A percentile compares a stretch with the other conserved stretches of the same genome.
These are phyloP conservation scores for Mesocricetus auratus DNA, from an alignment of 2,113 vertebrate species.

Conservation along the genomic window DNA sequence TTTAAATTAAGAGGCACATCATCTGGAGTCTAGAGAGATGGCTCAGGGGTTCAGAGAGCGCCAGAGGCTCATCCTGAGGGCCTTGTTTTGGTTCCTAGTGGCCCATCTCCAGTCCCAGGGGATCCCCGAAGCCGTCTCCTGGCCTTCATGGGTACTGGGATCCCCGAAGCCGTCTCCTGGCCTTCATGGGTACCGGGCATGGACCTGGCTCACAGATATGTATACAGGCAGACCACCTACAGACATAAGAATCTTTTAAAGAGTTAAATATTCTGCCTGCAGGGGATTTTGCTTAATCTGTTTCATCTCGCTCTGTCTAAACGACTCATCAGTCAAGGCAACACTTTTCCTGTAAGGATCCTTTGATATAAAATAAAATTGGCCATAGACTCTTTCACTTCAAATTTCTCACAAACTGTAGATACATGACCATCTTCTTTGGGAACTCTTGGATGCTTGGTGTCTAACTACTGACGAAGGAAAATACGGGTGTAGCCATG, in stretches of 20 bases:
- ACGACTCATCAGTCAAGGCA: background rate
- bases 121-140: background rate
- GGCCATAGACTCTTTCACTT: background rate
- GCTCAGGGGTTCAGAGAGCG: background rate
- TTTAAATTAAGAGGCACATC: constrained; percentile 33
- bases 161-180: background rate
- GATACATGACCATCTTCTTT: background rate
- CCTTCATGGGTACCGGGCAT: background rate
- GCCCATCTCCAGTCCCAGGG: background rate
- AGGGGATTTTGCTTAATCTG: background rate
- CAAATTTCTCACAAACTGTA: background rate
- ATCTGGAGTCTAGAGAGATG: background rate
- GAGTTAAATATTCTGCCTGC: background rate
- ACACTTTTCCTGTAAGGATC: background rate
- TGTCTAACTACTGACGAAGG: background rate
- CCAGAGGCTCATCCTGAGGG: background rate
- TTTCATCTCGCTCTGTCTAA: constrained; percentile 46
- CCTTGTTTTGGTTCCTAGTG: background rate
- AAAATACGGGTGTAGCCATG: background rate
- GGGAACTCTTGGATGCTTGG: background rate
- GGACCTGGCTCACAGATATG: background rate
- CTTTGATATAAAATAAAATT: background rate
- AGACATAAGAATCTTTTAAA: background rate
- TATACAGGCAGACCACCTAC: background rate
- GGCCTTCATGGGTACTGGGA: background rate